Percentiles rank a stretch among this genome's conserved stretches.
Conservation (phyloP, 1,140 invertebrate genomes). For the Alviniconcha marisindica region DNA sequence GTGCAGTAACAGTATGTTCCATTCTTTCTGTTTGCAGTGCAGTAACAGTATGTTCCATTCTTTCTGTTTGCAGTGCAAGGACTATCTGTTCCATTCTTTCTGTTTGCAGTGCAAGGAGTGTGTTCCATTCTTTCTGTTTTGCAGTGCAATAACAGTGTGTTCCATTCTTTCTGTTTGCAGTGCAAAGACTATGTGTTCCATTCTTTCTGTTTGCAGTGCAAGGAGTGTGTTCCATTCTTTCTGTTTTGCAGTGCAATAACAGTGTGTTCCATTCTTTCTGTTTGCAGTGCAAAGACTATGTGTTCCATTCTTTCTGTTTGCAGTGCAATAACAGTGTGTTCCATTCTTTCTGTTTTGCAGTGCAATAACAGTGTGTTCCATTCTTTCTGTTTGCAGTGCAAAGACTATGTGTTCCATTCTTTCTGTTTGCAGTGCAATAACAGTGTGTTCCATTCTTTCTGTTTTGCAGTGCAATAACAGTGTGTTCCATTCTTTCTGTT, state of each 20-base stretch:
- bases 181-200: too few species aligned
- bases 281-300: conserved; percentile 31
- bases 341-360: neutral
- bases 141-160: too few species aligned
- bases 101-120: neutral
- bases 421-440: conserved; percentile 10
- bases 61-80: conserved; percentile 8
- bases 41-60: too few species aligned
- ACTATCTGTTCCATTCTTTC: neutral
- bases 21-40: neutral
- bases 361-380: too few species aligned
- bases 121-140: neutral
- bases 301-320: neutral
- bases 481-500: neutral
- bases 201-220: neutral
- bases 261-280: too few species aligned
- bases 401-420: too few species aligned
- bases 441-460: neutral
- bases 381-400: neutral
- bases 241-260: neutral
- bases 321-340: too few species aligned
- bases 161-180: neutral
- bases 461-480: neutral
- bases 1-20: too few species aligned
- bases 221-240: conserved; percentile 7